These are phyloP conservation scores for Patella pellucida DNA, from an alignment of 2,888 invertebrate genomes.

Conservation along the genomic window DNA sequence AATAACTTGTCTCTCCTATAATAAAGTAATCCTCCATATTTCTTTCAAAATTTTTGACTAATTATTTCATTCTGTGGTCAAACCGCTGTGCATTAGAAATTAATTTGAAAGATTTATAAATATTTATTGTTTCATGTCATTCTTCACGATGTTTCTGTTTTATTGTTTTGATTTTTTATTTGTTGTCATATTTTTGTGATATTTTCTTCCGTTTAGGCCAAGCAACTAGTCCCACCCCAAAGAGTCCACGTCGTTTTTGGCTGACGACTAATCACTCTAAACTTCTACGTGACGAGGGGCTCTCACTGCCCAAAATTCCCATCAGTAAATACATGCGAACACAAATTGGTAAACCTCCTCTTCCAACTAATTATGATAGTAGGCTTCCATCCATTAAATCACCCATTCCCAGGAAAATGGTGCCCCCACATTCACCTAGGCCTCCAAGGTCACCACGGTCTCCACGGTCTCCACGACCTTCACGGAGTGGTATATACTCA, in stretches of 20 bases:
- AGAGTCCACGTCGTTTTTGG: slow-evolving; percentile 9
- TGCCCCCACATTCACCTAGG: not conserved
- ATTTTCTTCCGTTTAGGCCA: slow-evolving; percentile 7
- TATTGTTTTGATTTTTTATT: not conserved
- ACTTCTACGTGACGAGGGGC: not conserved
- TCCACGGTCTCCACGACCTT: slow-evolving; percentile 12
- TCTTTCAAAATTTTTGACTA: too few relatives aligned
- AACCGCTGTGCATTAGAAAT: too few relatives aligned
- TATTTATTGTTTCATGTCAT: too few relatives aligned
- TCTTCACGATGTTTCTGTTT: not conserved
- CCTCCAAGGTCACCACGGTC: slow-evolving; percentile 21
- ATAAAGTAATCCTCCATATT: too few relatives aligned
- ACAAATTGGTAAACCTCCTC: slow-evolving; percentile 7
- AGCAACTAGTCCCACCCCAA: not conserved
- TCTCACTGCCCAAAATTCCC: slow-evolving; percentile 1
- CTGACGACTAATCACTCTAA: not conserved
- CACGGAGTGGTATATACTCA: slow-evolving; percentile 13
- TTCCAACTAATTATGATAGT: slow-evolving; percentile 15
- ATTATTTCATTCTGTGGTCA: too few relatives aligned
- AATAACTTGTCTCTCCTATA: too few relatives aligned
- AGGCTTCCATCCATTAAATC: slow-evolving; percentile 13
- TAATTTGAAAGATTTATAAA: too few relatives aligned
- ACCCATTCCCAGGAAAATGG: slow-evolving; percentile 9
- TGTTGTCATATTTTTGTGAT: not conserved
- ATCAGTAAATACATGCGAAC: slow-evolving; percentile 1